Conservation (phyloP, 2,113 vertebrate species). For the Chrysochloris asiatica region DNA sequence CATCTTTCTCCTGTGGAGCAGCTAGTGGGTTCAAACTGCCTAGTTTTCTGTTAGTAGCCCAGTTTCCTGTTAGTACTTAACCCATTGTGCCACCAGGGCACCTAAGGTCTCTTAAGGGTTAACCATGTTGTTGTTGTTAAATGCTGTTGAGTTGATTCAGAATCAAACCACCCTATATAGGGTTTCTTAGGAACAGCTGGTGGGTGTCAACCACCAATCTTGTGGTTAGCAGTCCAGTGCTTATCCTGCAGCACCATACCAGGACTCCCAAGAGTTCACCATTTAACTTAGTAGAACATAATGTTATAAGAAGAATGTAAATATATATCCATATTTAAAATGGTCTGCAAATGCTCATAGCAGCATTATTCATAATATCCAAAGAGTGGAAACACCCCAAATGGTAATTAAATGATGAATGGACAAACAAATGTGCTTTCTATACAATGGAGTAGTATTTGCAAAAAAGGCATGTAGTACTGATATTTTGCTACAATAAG, state of each 20-base stretch:
- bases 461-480: not conserved
- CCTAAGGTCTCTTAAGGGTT: too few relatives aligned
- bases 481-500: not conserved
- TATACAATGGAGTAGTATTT: not conserved
- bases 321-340: not conserved
- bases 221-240: too few relatives aligned
- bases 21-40: not conserved
- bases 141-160: too few relatives aligned
- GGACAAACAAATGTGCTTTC: not conserved
- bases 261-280: too few relatives aligned
- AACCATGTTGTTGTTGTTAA: too few relatives aligned
- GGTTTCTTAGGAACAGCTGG: too few relatives aligned
- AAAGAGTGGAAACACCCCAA: not conserved
- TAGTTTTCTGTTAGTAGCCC: not conserved
- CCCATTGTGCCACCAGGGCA: too few relatives aligned
- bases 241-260: too few relatives aligned
- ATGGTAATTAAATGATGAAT: not conserved
- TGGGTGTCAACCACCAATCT: too few relatives aligned
- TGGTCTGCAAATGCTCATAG: not conserved
- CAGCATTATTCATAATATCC: not conserved
- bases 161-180: too few relatives aligned
- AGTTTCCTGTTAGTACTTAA: not conserved
- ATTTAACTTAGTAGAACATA: too few relatives aligned
- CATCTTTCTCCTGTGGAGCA: not conserved
- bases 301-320: conserved; percentile 27